Evolutionary conservation across 2,888 invertebrate genomes (phyloP).

Genomic region (Horisme vitalbata): DNA sequence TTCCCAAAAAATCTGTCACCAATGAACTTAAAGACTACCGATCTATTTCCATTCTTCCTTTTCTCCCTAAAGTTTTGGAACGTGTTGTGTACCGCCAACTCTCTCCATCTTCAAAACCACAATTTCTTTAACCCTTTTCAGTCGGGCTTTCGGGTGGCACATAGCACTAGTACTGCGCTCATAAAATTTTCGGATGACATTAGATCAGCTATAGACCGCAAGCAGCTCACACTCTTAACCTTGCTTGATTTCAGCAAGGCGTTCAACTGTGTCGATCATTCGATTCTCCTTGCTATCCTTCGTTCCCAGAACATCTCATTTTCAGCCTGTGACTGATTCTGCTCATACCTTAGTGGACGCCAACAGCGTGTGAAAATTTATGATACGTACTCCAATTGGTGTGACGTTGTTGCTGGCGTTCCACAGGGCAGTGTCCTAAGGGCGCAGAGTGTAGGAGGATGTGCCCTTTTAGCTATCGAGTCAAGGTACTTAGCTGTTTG

Average conservation of each 20-base stretch:
- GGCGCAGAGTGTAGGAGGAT: too few species aligned
- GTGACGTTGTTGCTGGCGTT: background rate
- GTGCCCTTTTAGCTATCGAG: too few species aligned
- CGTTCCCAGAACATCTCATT: too few species aligned
- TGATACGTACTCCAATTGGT: background rate
- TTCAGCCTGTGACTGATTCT: too few species aligned
- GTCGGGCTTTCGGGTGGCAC: background rate
- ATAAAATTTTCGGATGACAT: slow-evolving; percentile 8
- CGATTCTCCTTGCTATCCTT: too few species aligned
- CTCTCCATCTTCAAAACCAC: background rate
- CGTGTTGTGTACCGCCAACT: background rate
- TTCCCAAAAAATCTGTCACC: background rate
- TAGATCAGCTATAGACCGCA: background rate
- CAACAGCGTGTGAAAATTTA: background rate
- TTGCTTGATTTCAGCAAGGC: too few species aligned
- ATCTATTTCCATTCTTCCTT: slow-evolving; percentile 2
- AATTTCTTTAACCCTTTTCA: background rate
- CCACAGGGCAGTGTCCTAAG: background rate
- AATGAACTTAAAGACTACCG: background rate
- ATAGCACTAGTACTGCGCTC: slow-evolving; percentile 5
- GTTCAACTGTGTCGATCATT: too few species aligned
- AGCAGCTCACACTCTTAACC: too few species aligned
- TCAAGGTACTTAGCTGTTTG: too few species aligned
- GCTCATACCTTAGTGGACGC: background rate
- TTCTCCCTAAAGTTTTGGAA: background rate